Conservation (phyloP, 2,888 invertebrate species). For the Aphelenchoides bicaudatus region DNA sequence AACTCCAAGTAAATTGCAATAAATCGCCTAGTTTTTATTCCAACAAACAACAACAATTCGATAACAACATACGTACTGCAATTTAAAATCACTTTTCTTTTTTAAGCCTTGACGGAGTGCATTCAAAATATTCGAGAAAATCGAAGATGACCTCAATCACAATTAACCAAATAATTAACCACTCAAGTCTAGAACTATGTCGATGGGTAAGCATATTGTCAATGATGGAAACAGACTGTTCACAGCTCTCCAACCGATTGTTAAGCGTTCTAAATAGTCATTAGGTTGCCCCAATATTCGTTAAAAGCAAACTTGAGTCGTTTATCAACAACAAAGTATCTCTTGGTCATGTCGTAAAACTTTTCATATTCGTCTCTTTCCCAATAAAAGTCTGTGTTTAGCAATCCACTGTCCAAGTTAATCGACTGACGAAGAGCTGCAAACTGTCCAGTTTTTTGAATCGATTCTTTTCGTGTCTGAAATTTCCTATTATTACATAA, state of each 20-base stretch:
- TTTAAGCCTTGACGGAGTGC: no score
- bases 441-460: constrained; percentile 49
- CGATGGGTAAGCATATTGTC: constrained; percentile 84
- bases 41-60: no score
- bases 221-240: constrained; percentile 82
- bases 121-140: constrained; percentile 43
- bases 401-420: constrained; percentile 84
- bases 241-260: constrained; percentile 88
- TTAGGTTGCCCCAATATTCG: neutral
- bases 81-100: no score
- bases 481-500: no score
- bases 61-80: no score
- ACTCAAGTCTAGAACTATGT: constrained; percentile 86
- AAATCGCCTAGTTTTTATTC: no score
- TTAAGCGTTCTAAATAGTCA: constrained; percentile 69
- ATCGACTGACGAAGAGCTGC: constrained; percentile 70
- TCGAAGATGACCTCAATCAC: constrained; percentile 76
- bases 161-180: constrained; percentile 94
- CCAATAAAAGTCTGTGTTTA: constrained; percentile 97
- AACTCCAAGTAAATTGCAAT: no score
- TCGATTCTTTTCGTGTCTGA: constrained; percentile 41
- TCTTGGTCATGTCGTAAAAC: constrained; percentile 76
- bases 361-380: constrained; percentile 83
- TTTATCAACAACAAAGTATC: constrained; percentile 65
- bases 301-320: constrained; percentile 33